Evolutionary conservation across 2,888 invertebrate genomes (phyloP).

Genomic region (Autographa pulchrina): DNA sequence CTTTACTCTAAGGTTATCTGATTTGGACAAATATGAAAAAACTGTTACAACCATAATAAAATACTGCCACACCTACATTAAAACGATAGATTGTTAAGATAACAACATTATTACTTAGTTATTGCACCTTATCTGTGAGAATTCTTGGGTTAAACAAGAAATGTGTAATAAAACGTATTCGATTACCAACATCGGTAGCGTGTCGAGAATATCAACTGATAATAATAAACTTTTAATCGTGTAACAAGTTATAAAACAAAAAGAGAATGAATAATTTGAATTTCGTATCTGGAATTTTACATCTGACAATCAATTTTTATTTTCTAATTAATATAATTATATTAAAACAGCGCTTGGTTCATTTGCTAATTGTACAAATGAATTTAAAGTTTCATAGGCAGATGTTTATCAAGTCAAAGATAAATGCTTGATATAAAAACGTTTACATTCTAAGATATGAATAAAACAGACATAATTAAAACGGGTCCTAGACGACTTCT

Average conservation of each 20-base stretch:
- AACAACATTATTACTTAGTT: constrained; percentile 29
- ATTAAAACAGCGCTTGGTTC: background rate
- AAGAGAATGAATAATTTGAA: constrained; percentile 1
- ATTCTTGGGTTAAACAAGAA: constrained; percentile 36
- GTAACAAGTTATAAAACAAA: constrained; percentile 27
- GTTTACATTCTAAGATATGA: constrained; percentile 5
- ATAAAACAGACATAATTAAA: constrained; percentile 2
- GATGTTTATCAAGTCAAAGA: background rate
- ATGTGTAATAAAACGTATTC: constrained; percentile 44
- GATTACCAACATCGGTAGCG: constrained; percentile 46
- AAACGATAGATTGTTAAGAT: constrained; percentile 20
- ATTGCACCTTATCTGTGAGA: constrained; percentile 37
- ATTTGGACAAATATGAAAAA: background rate
- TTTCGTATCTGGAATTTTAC: background rate
- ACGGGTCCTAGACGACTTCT: constrained; percentile 2
- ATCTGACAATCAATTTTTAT: background rate
- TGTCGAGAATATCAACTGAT: constrained; percentile 41
- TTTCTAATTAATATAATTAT: background rate
- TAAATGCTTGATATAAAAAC: background rate
- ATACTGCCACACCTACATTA: constrained; percentile 12
- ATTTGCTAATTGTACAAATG: background rate
- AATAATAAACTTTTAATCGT: constrained; percentile 33
- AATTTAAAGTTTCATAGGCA: background rate
- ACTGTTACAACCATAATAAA: constrained; percentile 11
- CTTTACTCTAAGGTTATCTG: background rate